Conservation (phyloP, 1,140 invertebrate species). For the Eufriesea mexicana region DNA sequence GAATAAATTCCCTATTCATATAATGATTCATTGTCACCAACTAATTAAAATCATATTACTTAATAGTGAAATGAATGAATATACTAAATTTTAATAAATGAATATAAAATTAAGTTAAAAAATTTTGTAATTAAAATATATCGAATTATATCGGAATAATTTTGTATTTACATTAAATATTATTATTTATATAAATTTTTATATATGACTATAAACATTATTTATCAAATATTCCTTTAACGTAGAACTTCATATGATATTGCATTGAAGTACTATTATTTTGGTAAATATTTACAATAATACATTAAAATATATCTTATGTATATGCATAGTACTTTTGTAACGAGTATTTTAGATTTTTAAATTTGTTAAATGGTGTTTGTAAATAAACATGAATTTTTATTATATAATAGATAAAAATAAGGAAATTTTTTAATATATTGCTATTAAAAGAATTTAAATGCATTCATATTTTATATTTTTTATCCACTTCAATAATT, state of each 20-base stretch:
- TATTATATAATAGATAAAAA: no score
- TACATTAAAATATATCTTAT: no score
- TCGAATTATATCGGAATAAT: not conserved
- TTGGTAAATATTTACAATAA: not conserved
- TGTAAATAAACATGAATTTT: no score
- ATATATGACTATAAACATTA: not conserved
- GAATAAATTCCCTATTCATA: conserved; percentile 35
- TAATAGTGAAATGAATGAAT: not conserved
- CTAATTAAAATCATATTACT: conserved; percentile 15
- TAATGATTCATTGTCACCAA: conserved; percentile 5
- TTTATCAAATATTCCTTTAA: not conserved
- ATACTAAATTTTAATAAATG: not conserved
- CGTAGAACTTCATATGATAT: no score
- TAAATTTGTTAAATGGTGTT: no score
- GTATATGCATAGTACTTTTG: no score
- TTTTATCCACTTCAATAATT: not conserved
- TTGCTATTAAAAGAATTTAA: not conserved
- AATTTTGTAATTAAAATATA: not conserved
- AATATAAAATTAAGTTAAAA: not conserved
- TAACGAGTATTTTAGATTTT: no score
- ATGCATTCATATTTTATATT: not conserved
- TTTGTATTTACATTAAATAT: not conserved
- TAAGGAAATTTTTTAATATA: no score
- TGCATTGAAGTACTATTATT: not conserved
- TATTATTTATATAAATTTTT: not conserved